Base-by-base conservation (phyloP, 2,888 invertebrate species). In the Steinernema carpocapsae region DNA sequence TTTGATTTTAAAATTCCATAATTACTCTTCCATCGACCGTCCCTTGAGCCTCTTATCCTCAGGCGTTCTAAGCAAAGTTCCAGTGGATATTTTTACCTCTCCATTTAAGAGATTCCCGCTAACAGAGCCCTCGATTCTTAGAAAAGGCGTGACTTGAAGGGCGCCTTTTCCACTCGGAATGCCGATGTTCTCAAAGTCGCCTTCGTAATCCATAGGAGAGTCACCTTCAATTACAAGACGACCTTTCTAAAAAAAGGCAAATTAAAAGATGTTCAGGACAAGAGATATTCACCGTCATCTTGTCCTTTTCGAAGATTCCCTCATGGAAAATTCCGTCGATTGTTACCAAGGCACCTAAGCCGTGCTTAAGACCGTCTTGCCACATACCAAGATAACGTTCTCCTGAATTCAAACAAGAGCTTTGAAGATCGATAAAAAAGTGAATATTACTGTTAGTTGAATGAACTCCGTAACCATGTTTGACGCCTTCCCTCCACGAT, bases 361-460 rank as follows among this genome's bases (percentile, higher is more conserved):
- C 95, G 85, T 93, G 92, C 78, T 93, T 92, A 87, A 92, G 91
- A 87, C 93, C 93, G 78, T 94, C 94, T 76, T 91, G 91, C 93
- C 94, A 95, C 88, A 92, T 92, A 6, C 95, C 95, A 88, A 95
- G 91, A 88, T 94, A 95, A 88, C 94, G 94, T 88, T 94, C 94
- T 1, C 94, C 91, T 91, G 77, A 22, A 73, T n/a, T n/a, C n/a
- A n/a, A n/a, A n/a, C n/a, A n/a, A n/a, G 4, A 0, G n/a, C 0
- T 32, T 26, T 22, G 24, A 43, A 43, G 7, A 12, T 14, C 10
- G 10, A 43, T 43, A 7, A 43, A 43, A 43, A 12, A 43, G 43
- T 14, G 43, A 7, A 43, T 12, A 7, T 42, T 56, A 78, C 78
- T 72, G 24, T 71, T 77, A 0, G 77, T 71, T 1, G 76, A 77